Evolutionary conservation across 2,113 vertebrate genomes (phyloP), one percentile per base, ranked within the genome.

Genomic region (Chionomys nivalis): DNA sequence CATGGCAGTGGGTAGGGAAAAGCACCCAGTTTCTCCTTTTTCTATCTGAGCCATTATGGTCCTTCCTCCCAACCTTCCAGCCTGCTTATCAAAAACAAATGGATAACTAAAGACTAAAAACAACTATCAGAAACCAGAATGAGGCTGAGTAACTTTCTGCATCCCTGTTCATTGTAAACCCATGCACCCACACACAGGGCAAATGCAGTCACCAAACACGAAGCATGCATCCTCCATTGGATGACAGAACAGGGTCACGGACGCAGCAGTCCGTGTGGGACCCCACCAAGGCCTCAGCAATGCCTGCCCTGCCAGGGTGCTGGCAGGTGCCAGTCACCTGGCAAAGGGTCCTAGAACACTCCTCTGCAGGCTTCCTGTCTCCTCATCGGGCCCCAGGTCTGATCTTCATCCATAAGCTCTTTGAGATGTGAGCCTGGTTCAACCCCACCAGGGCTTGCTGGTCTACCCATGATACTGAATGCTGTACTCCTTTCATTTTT

Each of bases 71-170:
- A 44, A 39, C 1, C 79, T 90, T 79, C 42, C 47, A 58, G 52
- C 21, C 26, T 68, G 28, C 19, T 83, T 87, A 79, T 9, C 0
- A 61, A 72, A 83, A 65, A 78, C 42, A 66, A 28, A 63, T 11
- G 10, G 17, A 81, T 49, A 79, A 76, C 66, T n/a, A n/a, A 58
- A 36, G 79, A 28, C 83, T 42, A 28, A 52, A 26, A 70, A 26
- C 11, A 91, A 23, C 6, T 47, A 39, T 11, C 28, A 13, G n/a
- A n/a, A 58, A 81, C 19, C 23, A 19, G 61, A 82, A 17, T 13
- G 6, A 94, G n/a, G 85, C 44, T 33, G 65, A 79, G 23, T 31
- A 96, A 79, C 66, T 26, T 4, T 91, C 78, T 91, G 76, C 93
- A 86, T 93, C 81, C 33, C 31, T 94, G 52, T 83, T 49, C 75